Conservation (phyloP, 2,113 vertebrate species). For the Percopsis transmontana region DNA sequence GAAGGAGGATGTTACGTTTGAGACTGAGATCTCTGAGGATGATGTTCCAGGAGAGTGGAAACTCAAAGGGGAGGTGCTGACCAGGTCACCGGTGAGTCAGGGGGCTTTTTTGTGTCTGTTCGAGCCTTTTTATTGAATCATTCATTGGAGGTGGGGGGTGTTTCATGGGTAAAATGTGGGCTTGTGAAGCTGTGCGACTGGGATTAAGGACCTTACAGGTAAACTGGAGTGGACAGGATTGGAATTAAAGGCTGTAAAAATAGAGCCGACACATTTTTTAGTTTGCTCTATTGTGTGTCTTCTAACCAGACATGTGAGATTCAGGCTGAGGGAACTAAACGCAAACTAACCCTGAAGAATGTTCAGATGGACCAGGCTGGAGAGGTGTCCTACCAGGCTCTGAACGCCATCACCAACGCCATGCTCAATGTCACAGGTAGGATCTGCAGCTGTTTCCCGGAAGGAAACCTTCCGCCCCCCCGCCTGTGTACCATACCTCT, state of each 20-base stretch:
- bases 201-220: no score
- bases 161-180: no score
- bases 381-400: constrained; percentile 92
- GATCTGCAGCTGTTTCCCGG: neutral
- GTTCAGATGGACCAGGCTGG: constrained; percentile 93
- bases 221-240: no score
- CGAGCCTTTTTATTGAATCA: constrained; percentile 8
- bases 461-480: neutral
- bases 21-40: constrained; percentile 92
- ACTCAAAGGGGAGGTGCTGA: constrained; percentile 90
- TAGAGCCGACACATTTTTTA: no score
- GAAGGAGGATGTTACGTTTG: constrained; percentile 92
- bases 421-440: constrained; percentile 95
- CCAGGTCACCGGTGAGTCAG: constrained; percentile 90
- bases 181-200: no score
- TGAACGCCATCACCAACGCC: constrained; percentile 89
- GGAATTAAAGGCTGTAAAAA: no score
- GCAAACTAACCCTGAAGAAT: constrained; percentile 88
- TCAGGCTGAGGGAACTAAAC: constrained; percentile 86
- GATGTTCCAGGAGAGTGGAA: constrained; percentile 97
- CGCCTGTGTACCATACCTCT: no score
- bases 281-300: neutral
- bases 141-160: neutral
- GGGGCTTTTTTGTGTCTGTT: neutral
- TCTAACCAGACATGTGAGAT: constrained; percentile 89